These are phyloP conservation scores for Halcyon senegalensis DNA, from an alignment of 2,113 vertebrate species.

Conservation along the genomic window DNA sequence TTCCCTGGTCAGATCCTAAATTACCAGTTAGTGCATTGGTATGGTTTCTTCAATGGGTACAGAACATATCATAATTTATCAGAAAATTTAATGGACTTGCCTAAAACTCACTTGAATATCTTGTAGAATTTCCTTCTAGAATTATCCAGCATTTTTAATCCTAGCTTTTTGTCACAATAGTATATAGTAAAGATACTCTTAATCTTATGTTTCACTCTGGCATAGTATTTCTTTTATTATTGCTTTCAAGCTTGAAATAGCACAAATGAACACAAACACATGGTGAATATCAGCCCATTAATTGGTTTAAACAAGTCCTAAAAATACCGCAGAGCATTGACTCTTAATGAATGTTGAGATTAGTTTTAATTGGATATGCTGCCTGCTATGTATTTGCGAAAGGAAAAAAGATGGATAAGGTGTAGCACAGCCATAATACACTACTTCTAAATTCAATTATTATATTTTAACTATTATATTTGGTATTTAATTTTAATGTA, in stretches of 20 bases:
- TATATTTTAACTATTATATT: not conserved
- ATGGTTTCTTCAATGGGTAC: not conserved
- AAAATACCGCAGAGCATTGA: constrained; percentile 1
- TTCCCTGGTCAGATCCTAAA: not conserved
- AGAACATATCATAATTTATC: not conserved
- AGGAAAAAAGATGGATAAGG: not conserved
- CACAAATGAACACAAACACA: constrained; percentile 1
- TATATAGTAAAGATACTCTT: not conserved
- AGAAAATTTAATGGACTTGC: not conserved
- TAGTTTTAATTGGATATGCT: constrained; percentile 23
- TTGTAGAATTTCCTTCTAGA: constrained; percentile 26
- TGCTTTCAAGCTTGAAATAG: not conserved
- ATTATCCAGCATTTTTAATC: not conserved
- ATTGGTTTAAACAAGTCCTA: constrained; percentile 54
- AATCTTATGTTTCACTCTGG: not conserved
- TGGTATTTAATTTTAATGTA: not conserved
- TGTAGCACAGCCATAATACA: not conserved
- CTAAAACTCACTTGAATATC: not conserved
- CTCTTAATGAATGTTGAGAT: constrained; percentile 31
- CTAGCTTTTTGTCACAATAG: not conserved
- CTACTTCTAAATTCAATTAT: not conserved
- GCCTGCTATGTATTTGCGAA: not conserved
- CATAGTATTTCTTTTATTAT: not conserved
- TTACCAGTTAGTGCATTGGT: not conserved
- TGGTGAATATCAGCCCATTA: constrained; percentile 10